Evolutionary conservation across 2,113 vertebrate genomes (phyloP), one percentile per base, ranked within the genome.

Genomic region (Notiomystis cincta): DNA sequence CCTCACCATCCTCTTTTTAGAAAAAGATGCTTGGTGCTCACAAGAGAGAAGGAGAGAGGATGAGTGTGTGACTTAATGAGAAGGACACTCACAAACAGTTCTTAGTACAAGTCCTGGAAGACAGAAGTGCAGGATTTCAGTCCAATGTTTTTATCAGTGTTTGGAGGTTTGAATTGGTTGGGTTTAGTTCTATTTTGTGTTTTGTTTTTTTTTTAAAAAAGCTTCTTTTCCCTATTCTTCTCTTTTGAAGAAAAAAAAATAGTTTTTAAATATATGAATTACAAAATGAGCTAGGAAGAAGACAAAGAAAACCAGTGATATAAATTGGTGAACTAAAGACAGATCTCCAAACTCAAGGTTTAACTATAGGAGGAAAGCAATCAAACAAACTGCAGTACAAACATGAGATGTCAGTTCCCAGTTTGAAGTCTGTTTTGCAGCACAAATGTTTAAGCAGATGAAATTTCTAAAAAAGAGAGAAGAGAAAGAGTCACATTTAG

Each of bases 401-500:
- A 77, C 47, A 70, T 24, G n/a, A 90, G 38, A 84, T 53, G 45
- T 66, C 2, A 2, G 82, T 77, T 95, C 51, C 38, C 42, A 56
- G 30, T 77, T 19, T 86, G 62, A 96, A 90, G 31, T 31, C 60
- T 80, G 30, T 61, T 91, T 85, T 31, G 13, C 67, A 94, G 58
- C 71, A 82, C 87, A 93, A 88, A 72, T 94, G 62, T 80, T 93
- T 94, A 56, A 95, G 79, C 65, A 91, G 77, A 87, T 69, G 28
- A 89, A 87, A 89, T 72, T 62, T 90, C 58, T 80, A 45, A 80
- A 87, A 70, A 75, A 25, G 23, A 76, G 45, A 79, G 27, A 82
- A 60, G 20, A 72, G 30, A 50, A 16, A 50, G 2, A 58, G 44
- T 57, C 14, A 13, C 61, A 84, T 58, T 56, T 78, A 79, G 87